These are phyloP conservation scores for Drosophila tani DNA, from an alignment of 1,140 invertebrate genomes.

Conservation along the genomic window DNA sequence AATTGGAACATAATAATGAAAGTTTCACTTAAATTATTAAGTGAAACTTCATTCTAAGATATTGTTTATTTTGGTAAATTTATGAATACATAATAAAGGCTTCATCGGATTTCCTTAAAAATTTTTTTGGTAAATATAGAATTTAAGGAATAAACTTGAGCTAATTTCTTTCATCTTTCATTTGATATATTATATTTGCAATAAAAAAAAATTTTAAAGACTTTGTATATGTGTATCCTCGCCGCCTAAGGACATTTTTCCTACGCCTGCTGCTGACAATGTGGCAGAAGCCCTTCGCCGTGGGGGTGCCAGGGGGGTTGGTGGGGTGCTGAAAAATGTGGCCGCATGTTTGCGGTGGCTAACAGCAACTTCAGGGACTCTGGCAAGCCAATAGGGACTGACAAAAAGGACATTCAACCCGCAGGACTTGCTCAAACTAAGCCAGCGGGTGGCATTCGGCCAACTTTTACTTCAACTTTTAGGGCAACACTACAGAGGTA, in stretches of 20 bases:
- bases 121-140: neutral
- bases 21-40: neutral
- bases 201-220: neutral
- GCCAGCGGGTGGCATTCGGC: constrained; percentile 24
- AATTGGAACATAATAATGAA: too few relatives aligned
- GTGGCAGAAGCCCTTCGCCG: constrained; percentile 5
- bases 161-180: neutral
- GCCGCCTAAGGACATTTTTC: neutral
- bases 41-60: too few relatives aligned
- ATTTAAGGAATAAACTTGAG: neutral
- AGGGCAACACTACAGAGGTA: neutral
- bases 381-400: constrained; percentile 14
- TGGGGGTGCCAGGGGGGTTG: neutral
- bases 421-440: constrained; percentile 4
- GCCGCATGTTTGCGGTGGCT: constrained; percentile 31
- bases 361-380: constrained; percentile 12
- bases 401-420: constrained; percentile 48
- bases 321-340: constrained; percentile 36
- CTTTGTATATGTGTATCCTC: neutral
- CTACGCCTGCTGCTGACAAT: constrained; percentile 32
- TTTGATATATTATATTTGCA: neutral
- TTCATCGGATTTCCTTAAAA: neutral
- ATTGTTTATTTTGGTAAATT: neutral
- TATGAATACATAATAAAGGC: neutral
- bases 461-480: constrained; percentile 9